Percentiles rank a stretch among this genome's conserved stretches.
phyloP scores from a whole-genome alignment of 2,113 vertebrate species.

The Acanthisitta chloris region DNA sequence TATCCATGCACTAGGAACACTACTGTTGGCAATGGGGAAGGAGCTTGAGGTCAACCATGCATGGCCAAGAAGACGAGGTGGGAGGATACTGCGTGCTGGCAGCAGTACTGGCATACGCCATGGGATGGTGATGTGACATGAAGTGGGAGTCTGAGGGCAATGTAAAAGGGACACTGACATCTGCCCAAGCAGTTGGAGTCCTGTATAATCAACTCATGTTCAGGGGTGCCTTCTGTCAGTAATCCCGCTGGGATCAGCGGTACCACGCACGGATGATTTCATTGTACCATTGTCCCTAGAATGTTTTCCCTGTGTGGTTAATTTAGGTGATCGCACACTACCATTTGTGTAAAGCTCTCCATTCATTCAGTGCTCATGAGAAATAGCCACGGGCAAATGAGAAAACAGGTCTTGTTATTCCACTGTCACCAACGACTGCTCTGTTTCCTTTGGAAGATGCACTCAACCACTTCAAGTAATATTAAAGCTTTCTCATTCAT shows the following conservation, averaged over 20 bases:
- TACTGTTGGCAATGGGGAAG: not conserved
- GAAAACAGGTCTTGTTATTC: not conserved
- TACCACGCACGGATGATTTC: rapidly evolving
- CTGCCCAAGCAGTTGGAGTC: rapidly evolving
- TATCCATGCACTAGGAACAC: not conserved
- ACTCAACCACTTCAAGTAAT: not conserved
- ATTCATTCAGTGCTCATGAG: rapidly evolving
- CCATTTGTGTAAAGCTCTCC: not conserved
- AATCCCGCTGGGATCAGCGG: rapidly evolving
- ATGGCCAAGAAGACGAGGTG: not conserved
- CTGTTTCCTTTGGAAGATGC: not conserved
- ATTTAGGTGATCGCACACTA: rapidly evolving
- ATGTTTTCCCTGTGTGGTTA: not conserved
- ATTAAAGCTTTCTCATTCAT: not conserved
- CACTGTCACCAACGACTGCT: rapidly evolving
- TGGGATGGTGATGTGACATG: not conserved
- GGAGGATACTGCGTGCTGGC: not conserved
- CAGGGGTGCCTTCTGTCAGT: not conserved
- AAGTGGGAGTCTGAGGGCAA: not conserved
- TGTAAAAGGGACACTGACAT: not conserved
- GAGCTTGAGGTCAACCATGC: rapidly evolving
- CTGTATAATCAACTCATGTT: not conserved
- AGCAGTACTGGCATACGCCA: not conserved
- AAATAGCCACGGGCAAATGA: not conserved
- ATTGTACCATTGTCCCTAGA: not conserved